Evolutionary conservation across 2,113 vertebrate species (phyloP).

Genomic region (Terrapene triunguis): DNA sequence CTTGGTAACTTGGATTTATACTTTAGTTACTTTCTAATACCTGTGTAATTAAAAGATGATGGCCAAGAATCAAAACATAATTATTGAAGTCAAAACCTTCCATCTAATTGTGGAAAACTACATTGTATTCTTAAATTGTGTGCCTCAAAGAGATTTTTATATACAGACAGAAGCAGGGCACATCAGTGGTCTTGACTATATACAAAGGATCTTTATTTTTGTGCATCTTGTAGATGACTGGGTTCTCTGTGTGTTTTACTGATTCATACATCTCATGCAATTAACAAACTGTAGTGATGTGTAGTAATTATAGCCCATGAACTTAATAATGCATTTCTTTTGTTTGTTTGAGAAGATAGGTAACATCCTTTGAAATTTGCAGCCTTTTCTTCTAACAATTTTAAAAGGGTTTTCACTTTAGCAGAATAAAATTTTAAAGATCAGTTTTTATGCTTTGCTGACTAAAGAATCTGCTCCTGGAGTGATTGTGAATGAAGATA

Average conservation of each 20-base stretch:
- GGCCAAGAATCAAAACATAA: background rate
- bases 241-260: conserved; percentile 47
- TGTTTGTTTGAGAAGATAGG: background rate
- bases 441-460: background rate
- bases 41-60: background rate
- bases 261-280: conserved; percentile 12
- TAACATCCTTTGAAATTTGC: background rate
- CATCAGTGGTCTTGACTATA: background rate
- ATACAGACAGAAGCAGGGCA: conserved; percentile 28
- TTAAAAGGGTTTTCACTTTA: background rate
- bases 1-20: background rate
- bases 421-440: background rate
- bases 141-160: conserved; percentile 6
- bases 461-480: background rate
- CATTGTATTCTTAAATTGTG: conserved; percentile 13
- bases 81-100: background rate
- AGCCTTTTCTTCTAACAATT: background rate
- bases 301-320: conserved; percentile 36
- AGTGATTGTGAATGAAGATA: background rate
- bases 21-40: conserved; percentile 2
- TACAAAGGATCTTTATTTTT: conserved; percentile 59
- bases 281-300: conserved; percentile 21
- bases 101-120: background rate
- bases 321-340: background rate
- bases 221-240: conserved; percentile 25